Base-by-base conservation (phyloP, 2,888 invertebrate species). In the Resseliella maxima region DNA sequence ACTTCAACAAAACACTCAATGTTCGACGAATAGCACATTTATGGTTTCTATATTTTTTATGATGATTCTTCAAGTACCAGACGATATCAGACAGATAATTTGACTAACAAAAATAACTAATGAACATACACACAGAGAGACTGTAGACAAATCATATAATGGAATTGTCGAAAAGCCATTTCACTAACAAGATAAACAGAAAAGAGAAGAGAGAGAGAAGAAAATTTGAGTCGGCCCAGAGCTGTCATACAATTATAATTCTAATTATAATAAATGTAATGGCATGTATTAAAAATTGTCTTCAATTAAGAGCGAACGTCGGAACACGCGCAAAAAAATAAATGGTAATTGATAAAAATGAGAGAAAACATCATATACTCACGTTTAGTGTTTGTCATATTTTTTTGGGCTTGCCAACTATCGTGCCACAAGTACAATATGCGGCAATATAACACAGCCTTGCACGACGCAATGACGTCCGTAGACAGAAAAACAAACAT, bases 201-300 rank as follows among this genome's bases (percentile, higher is more conserved):
- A 3, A 59, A 59, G 2, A 59, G n/a, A 50, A 8, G 18, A 18
- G 8, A 50, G 46, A 50, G 46, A 2, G 46, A 45, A 24, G 59
- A 59, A 59, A 59, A 24, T 24, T 24, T 24, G 27, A 5, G 27
- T 59, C 59, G 3, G 27, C 18, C 0, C 35, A 59, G 59, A 24
- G 12, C 59, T 59, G 72, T 18, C 15, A 72, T n/a, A 72, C n/a
- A 72, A 72, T 72, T 31, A 35, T 72, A 10, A 72, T 31, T 12
- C 72, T 72, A 72, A 72, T 72, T 72, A 72, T 31, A 72, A 72
- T 72, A 72, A 72, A 72, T 72, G 72, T 72, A 72, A 72, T 72
- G 35, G 18, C 35, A 6, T 72, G 72, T 59, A 24, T 59, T 59
- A 59, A 24, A 50, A 72, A 72, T 12, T 72, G 72, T 2, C 35